phyloP scores from a whole-genome alignment of 2,113 vertebrate genomes.

The Aptenodytes forsteri region DNA sequence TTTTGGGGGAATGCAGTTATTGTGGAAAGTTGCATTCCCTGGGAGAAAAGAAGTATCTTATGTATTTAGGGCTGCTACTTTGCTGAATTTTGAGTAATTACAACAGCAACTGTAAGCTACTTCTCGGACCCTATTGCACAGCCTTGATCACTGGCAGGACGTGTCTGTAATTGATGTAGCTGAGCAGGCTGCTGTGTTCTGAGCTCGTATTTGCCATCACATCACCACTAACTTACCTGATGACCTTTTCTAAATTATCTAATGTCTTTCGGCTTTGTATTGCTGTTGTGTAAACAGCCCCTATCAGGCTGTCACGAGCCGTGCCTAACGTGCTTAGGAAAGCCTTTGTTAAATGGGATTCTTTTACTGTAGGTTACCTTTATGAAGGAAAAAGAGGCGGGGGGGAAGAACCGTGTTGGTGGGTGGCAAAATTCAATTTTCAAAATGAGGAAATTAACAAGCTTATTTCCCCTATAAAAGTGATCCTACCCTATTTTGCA shows the following conservation, averaged over 20 bases:
- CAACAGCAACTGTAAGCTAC: background rate
- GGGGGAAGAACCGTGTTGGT: background rate
- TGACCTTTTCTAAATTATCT: background rate
- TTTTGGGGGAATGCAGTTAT: background rate
- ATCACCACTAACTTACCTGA: background rate
- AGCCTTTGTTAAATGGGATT: background rate
- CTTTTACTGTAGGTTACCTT: background rate
- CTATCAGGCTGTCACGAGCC: accelerated
- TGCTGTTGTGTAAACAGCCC: background rate
- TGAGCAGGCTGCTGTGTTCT: background rate
- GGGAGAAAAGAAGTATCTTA: background rate
- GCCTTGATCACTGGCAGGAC: background rate
- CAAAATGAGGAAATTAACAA: background rate
- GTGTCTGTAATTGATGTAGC: background rate
- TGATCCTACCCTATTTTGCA: background rate
- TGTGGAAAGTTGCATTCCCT: background rate
- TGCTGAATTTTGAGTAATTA: background rate
- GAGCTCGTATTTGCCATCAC: background rate
- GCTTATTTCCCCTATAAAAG: background rate
- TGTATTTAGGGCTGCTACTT: background rate
- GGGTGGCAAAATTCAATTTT: background rate
- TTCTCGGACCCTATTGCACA: background rate
- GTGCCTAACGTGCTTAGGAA: background rate
- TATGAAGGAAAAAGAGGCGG: background rate
- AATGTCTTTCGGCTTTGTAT: background rate